phyloP scores from a whole-genome alignment of 1,140 invertebrate genomes.

The Druon quercuslanigerum region DNA sequence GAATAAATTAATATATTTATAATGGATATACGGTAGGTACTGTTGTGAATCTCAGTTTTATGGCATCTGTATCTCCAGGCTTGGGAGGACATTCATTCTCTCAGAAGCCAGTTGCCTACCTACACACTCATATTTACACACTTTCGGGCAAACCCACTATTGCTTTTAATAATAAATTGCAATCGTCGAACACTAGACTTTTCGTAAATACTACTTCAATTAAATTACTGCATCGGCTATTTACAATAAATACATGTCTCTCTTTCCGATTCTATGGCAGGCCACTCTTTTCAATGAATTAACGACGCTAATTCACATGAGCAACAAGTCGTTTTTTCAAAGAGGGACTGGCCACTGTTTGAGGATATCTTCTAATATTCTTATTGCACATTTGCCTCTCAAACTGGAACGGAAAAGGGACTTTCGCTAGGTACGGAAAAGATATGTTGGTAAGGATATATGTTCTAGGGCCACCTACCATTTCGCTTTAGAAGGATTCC shows the following conservation, averaged over 20 bases:
- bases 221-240: conserved; percentile 73
- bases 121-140: conserved; percentile 63
- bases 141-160: conserved; percentile 62
- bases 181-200: conserved; percentile 67
- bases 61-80: conserved; percentile 56
- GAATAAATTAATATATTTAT: conserved; percentile 77
- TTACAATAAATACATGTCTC: conserved; percentile 72
- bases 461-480: not conserved
- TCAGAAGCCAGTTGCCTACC: conserved; percentile 42
- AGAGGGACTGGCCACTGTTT: not conserved
- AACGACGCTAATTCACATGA: conserved; percentile 6
- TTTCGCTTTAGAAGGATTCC: not conserved
- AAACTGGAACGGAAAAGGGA: conserved; percentile 5
- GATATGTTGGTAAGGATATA: conserved; percentile 26
- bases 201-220: conserved; percentile 64
- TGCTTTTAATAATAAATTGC: conserved; percentile 69
- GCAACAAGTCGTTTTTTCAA: not conserved
- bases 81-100: conserved; percentile 38
- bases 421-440: not conserved
- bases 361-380: not conserved
- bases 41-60: conserved; percentile 68
- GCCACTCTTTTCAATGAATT: conserved; percentile 15
- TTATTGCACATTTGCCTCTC: conserved; percentile 28
- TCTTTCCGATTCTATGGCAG: conserved; percentile 30
- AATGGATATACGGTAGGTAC: conserved; percentile 75